Evolutionary conservation across 2,888 invertebrate genomes (phyloP), one percentile per base, ranked within the genome.

Genomic region (Xylota segnis): DNA sequence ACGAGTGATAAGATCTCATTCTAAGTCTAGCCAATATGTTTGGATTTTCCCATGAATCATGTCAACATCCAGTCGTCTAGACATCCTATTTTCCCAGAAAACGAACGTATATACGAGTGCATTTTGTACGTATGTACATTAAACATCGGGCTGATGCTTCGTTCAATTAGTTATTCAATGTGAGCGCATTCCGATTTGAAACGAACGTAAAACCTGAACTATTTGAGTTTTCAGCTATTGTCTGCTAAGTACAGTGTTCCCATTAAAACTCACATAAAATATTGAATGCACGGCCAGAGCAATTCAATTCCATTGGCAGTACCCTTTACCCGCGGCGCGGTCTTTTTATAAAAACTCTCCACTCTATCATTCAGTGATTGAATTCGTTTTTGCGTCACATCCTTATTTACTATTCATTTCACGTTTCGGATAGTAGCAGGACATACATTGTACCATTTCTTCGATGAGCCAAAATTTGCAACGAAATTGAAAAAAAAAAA

Each of bases 371-470:
- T 32, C 29, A 32, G 9, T 32, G 54, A 63, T 43, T 61, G 61
- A 71, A 47, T 27, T 50, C 16, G 23, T 29, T 23, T 65, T 34
- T 5, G n/a, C 34, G 18, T 47, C 52, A 71, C 65, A 59, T 29
- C 71, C 50, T 56, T 70, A 65, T 82, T 82, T 71, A 14, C 32
- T 58, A 82, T 75, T 70, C 76, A 59, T 71, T 50, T 52, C 82
- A 71, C 82, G 52, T 71, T 56, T 58, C 63, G 34, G 18, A 40
- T 29, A 37, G 14, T 56, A 29, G 4, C 16, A 59, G 34, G 47
- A 47, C 12, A 27, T 12, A 6, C 32, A 16, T 5, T 0, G 23
- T 45, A 34, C 10, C 18, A 16, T 66, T 56, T 50, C 50, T 68
- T 50, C 14, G 45, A 61, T 37, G 32, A 68, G 52, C 70, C 65